Evolutionary conservation across 2,888 invertebrate species (phyloP), one percentile per base, ranked within the genome.

Genomic region (Ormia ochracea): DNA sequence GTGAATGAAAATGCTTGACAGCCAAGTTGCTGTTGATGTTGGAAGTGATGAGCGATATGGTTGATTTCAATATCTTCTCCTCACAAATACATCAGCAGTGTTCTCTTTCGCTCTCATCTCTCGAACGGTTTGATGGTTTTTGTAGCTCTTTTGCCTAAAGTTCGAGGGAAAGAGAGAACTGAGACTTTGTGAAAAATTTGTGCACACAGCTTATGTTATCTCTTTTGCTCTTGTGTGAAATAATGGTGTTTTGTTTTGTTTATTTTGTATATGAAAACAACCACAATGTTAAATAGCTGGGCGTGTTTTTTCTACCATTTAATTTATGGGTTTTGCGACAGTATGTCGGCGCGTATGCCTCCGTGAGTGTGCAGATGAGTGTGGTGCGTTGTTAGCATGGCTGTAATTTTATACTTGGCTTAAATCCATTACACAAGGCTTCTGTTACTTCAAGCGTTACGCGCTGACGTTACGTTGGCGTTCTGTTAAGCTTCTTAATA

Each of bases 1-100:
- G 75, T 75, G 80, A 82, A 82, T 82, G 82, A 75, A 59, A 48
- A 58, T 69, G 76, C 76, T 69, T 76, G 76, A 76, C 63, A 69
- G 69, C 54, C 61, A 76, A 48, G 69, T 76, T 76, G 76, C 50
- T 76, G 69, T 61, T 43, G 45, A 75, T 69, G 76, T 76, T 76
- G 76, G 21, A 70, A 63, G 69, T 63, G 69, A 2, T 63, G 76
- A 69, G 76, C 56, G 61, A 9, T 69, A 61, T 65, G 50, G 38
- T 66, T 54, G 41, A 41, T 58, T 75, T 65, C 7, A 48, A 52
- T 23, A 28, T 56, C 7, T 56, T 48, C 50, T 70, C 38, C 38
- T 6, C 21, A 14, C 48, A 0, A 6, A 3, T 1, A 0, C 0
- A 41, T 17, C 59, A n/a, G 10, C 41, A 48, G 19, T 23, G 12